Evolutionary conservation across 2,113 vertebrate species (phyloP).

Genomic region (Nyctereutes procyonoides): DNA sequence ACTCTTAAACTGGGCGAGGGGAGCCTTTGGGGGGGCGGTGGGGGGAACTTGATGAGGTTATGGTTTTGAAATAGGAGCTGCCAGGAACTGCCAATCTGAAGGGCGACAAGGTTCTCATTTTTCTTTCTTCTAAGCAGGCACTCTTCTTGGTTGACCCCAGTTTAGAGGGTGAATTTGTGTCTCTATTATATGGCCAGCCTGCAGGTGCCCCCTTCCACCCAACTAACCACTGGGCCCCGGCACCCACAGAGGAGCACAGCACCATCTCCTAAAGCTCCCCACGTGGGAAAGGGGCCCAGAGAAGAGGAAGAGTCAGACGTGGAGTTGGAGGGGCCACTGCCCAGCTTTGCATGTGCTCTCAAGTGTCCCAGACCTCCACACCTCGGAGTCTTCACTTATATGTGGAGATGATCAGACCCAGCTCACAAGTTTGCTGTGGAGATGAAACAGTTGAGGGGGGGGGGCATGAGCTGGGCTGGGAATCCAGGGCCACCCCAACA

Average conservation of each 20-base stretch:
- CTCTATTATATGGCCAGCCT: accelerated
- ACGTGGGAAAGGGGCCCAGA: background rate
- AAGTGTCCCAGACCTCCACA: background rate
- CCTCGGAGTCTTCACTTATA: background rate
- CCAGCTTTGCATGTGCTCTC: background rate
- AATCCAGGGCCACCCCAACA: background rate
- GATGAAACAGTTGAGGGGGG: background rate
- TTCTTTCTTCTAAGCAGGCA: background rate
- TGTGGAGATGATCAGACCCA: background rate
- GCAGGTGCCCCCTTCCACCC: accelerated
- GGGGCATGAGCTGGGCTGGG: background rate
- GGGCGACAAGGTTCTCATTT: background rate
- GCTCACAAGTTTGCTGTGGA: background rate
- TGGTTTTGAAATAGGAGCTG: slow-evolving; percentile 58
- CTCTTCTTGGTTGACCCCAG: background rate
- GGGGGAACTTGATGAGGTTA: slow-evolving; percentile 1
- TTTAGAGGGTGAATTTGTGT: background rate
- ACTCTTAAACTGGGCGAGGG: slow-evolving; percentile 45
- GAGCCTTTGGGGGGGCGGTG: background rate
- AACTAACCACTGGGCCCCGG: background rate
- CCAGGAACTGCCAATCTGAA: background rate
- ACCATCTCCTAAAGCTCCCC: background rate
- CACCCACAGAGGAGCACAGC: background rate
- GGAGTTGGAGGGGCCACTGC: background rate
- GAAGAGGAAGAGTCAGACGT: background rate